Percentiles rank a stretch among this genome's conserved stretches.
Evolutionary conservation across 1,140 invertebrate species (phyloP).

Genomic region (Platorchestia sp.): DNA sequence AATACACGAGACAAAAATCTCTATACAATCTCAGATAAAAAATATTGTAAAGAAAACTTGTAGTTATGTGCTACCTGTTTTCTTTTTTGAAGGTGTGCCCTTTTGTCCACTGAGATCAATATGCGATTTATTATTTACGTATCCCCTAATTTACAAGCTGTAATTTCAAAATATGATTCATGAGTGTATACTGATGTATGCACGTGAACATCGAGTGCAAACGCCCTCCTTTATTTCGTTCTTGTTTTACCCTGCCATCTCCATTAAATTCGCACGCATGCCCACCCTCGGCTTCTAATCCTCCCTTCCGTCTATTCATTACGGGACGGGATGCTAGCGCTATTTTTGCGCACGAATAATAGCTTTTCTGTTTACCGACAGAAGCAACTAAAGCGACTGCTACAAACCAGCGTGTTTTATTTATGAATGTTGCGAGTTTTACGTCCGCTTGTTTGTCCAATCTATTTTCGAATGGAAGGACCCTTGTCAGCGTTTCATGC

Average conservation of each 20-base stretch:
- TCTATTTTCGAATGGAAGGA: not conserved
- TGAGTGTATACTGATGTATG: not conserved
- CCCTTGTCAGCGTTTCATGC: not conserved
- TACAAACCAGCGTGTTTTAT: not conserved
- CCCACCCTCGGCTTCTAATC: not conserved
- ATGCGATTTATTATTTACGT: no score
- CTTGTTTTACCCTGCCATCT: not conserved
- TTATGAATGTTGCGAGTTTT: not conserved
- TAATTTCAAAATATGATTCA: no score
- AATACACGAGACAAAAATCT: no score
- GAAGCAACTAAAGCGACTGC: not conserved
- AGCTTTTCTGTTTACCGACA: constrained; percentile 10
- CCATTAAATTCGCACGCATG: not conserved
- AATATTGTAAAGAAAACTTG: no score
- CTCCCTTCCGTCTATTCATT: constrained; percentile 12
- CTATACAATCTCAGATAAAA: no score
- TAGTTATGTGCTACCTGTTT: no score
- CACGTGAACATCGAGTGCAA: not conserved
- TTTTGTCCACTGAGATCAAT: no score
- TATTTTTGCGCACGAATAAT: not conserved
- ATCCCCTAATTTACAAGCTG: no score
- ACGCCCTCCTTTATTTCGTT: not conserved
- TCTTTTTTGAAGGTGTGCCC: no score
- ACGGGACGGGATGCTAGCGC: not conserved
- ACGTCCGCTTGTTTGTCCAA: not conserved